These are phyloP conservation scores for Trissolcus basalis DNA, from an alignment of 1,140 invertebrate species.

Conservation along the genomic window DNA sequence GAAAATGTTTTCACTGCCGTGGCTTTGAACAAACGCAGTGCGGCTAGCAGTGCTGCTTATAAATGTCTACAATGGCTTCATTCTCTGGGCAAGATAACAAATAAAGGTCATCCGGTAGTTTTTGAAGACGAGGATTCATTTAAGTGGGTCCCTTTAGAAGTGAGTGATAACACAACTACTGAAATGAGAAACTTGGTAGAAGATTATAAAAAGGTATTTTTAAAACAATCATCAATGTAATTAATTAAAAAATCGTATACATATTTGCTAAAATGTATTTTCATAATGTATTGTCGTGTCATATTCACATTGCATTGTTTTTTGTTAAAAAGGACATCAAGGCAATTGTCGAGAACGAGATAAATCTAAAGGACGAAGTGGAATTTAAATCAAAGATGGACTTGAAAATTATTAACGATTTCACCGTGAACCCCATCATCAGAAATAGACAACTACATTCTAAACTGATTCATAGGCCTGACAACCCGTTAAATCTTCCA, in stretches of 20 bases:
- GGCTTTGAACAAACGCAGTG: slow-evolving; percentile 51
- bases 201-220: background rate
- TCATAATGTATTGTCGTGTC: too few species aligned
- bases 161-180: slow-evolving; percentile 37
- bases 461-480: background rate
- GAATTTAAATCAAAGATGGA: background rate
- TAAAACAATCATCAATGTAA: background rate
- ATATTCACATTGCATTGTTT: too few species aligned
- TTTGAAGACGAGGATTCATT: slow-evolving; percentile 5
- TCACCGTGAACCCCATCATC: background rate
- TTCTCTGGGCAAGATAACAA: slow-evolving; percentile 36
- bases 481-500: slow-evolving; percentile 5
- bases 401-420: background rate
- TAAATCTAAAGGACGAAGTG: background rate
- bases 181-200: slow-evolving; percentile 34
- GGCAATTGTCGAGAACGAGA: slow-evolving; percentile 4
- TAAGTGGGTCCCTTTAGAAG: slow-evolving; percentile 22
- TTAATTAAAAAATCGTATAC: too few species aligned
- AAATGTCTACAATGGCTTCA: slow-evolving; percentile 66
- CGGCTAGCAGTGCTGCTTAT: slow-evolving; percentile 43
- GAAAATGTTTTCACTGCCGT: slow-evolving; percentile 47
- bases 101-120: slow-evolving; percentile 10
- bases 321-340: slow-evolving; percentile 35
- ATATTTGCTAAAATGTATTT: too few species aligned
- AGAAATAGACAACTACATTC: slow-evolving; percentile 6